These are phyloP conservation scores for Cololabis saira DNA, from an alignment of 2,113 vertebrate species.

Conservation along the genomic window DNA sequence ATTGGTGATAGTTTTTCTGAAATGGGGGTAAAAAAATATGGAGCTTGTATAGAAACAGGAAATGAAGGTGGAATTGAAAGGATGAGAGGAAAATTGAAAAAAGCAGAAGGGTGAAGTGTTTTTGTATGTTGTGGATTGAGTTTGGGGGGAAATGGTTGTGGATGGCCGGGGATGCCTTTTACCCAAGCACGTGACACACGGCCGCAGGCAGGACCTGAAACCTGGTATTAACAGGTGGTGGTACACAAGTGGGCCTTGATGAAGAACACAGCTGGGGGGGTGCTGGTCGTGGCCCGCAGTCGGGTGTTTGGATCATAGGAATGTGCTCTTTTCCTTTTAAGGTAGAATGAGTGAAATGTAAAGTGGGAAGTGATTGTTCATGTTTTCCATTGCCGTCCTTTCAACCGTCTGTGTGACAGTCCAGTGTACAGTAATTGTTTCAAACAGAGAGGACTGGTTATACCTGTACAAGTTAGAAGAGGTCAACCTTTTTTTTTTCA, in stretches of 20 bases:
- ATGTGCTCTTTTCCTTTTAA: too few species aligned
- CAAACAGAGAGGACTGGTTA: too few species aligned
- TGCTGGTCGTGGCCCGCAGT: too few species aligned
- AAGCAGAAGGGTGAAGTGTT: constrained; percentile 6
- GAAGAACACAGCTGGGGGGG: neutral
- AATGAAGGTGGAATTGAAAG: constrained; percentile 64
- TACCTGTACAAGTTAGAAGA: too few species aligned
- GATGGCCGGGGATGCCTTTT: constrained; percentile 4
- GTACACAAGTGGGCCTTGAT: neutral
- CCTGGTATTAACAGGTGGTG: neutral
- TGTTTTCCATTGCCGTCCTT: too few species aligned
- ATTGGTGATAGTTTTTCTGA: constrained; percentile 50
- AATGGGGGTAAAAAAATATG: neutral
- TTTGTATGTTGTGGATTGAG: constrained; percentile 21
- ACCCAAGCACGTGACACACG: constrained; percentile 14
- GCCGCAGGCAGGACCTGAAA: constrained; percentile 11
- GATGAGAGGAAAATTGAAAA: constrained; percentile 56
- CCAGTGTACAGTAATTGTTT: too few species aligned
- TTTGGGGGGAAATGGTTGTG: neutral
- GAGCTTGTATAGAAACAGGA: constrained; percentile 34
- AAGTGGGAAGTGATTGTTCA: too few species aligned
- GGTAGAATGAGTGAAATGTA: too few species aligned
- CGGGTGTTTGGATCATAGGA: too few species aligned
- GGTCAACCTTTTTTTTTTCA: neutral
- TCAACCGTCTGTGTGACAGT: too few species aligned